Conservation (phyloP, 1,140 invertebrate genomes). For the honey bee (Apis mellifera) region DNA sequence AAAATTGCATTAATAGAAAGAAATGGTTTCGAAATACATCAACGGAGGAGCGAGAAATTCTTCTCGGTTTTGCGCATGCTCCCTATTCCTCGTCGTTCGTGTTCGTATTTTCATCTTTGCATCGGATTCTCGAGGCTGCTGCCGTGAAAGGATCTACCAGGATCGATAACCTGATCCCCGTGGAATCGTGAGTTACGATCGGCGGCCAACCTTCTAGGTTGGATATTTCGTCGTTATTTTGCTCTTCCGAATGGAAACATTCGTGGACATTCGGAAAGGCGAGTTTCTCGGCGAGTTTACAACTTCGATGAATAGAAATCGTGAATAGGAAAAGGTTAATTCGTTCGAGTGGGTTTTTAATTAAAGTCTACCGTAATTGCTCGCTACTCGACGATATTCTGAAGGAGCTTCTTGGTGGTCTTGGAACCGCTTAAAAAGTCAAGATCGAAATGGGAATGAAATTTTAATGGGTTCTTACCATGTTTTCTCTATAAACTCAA, state of each 20-base stretch:
- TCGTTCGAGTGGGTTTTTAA: constrained; percentile 27
- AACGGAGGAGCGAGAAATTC: neutral
- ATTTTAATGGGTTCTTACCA: neutral
- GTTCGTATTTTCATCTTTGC: constrained; percentile 47
- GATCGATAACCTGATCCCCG: constrained; percentile 56
- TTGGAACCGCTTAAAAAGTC: neutral
- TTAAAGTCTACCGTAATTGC: constrained; percentile 26
- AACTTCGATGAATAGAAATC: constrained; percentile 13
- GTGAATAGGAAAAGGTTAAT: constrained; percentile 9
- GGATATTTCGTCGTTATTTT: constrained; percentile 41
- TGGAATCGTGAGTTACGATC: constrained; percentile 59
- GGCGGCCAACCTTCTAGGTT: neutral
- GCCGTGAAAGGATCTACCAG: constrained; percentile 43
- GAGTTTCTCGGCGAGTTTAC: neutral
- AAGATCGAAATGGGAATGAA: constrained; percentile 8
- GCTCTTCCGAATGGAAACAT: neutral
- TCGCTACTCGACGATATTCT: constrained; percentile 5
- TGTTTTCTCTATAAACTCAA: neutral
- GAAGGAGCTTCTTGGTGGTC: neutral
- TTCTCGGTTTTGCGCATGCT: neutral
- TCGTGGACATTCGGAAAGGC: constrained; percentile 4
- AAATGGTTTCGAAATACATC: neutral
- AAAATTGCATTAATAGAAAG: neutral
- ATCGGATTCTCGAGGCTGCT: constrained; percentile 45
- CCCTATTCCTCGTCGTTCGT: neutral